Evolutionary conservation across 64 coral and sea anemone genomes (phyloP), one percentile per base, ranked within the genome.

Genomic region (Hydrozoanthus tunicans): DNA sequence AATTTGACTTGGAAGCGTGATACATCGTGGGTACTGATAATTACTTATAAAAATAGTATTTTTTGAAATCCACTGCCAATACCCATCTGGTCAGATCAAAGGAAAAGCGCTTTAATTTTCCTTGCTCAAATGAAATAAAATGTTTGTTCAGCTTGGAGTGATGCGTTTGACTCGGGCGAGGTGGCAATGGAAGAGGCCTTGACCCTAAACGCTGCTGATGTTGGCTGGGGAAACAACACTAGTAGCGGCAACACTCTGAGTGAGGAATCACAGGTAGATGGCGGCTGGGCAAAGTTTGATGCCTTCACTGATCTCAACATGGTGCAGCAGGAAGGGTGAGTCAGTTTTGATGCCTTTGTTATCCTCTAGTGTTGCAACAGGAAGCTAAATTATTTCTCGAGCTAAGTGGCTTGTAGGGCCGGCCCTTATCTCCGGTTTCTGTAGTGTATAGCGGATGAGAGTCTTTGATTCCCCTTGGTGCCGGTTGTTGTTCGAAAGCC

Each of bases 211-310:
- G 92, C 95, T 9, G 91, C 95, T 3, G 95, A 96, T 89, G 95
- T 96, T 1, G 95, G 95, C 73, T 96, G 95, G 95, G 92, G 69
- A 90, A 81, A 9, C 70, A 90, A 75, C 64, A 77, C 81, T 78
- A 57, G 78, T 56, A 67, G 26, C 56, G 27, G 62, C 27, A 74
- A 73, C 24, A 73, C 83, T 5, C 69, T 73, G 6, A 74, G 83
- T 17, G 83, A 11, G 53, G 83, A 60, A 7, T 51, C 90, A 10
- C 70, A 82, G 59, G 55, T 62, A 20, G 93, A 95, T n/a, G 77
- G 92, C 78, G 95, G 95, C 79, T 96, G 95, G 95, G 95, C 95
- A 64, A 96, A 91, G n/a, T 96, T 96, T 92, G 95, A 96, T 52
- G 93, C 79, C 62, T 96, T 96, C 52, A 92, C 92, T 78, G 95